Base-by-base conservation (phyloP, 2,113 vertebrate genomes). In the Capreolus pygargus region DNA sequence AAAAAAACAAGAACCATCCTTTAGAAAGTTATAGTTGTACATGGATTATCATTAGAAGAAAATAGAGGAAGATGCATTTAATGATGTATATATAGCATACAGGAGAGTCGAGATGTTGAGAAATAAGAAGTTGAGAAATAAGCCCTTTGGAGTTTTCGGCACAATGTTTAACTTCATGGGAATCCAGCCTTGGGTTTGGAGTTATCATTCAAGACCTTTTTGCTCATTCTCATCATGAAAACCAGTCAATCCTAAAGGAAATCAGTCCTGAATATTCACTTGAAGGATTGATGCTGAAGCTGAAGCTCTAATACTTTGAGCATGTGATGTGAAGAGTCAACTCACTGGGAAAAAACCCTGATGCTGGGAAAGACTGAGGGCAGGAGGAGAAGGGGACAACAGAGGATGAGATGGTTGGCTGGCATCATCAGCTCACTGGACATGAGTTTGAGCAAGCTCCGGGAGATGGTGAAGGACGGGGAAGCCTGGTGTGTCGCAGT, bases 401-500 rank as follows among this genome's bases (percentile, higher is more conserved):
- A 70, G n/a, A 70, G 19, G 67, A 23, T 23, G 19, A 70, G 2
- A 36, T 39, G n/a, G 67, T 6, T 23, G n/a, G 67, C 36, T 23
- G 67, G n/a, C 67, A 70, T 70, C 17, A 36, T 10, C n/a, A 19
- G 23, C n/a, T 39, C n/a, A 70, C 9, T 67, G 61, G 19, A 70
- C 19, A 3, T 70, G 67, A 39, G n/a, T 6, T 19, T 39, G 67
- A 70, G 67, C 61, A 19, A 70, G 19, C n/a, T 70, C n/a, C 0
- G 1, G n/a, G 19, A 39, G 67, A 39, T 23, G 19, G 67, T 70
- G 67, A 39, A 12, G 67, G n/a, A 70, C 67, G 39, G 67, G 19
- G 19, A 23, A 70, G n/a, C n/a, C n/a, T 23, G n/a, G 9, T 23
- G 67, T 23, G 67, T 5, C 0, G 0, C n/a, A 39, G 19, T 70